Base-by-base conservation (phyloP, 2,888 invertebrate genomes). In the Agrotis segetum region DNA sequence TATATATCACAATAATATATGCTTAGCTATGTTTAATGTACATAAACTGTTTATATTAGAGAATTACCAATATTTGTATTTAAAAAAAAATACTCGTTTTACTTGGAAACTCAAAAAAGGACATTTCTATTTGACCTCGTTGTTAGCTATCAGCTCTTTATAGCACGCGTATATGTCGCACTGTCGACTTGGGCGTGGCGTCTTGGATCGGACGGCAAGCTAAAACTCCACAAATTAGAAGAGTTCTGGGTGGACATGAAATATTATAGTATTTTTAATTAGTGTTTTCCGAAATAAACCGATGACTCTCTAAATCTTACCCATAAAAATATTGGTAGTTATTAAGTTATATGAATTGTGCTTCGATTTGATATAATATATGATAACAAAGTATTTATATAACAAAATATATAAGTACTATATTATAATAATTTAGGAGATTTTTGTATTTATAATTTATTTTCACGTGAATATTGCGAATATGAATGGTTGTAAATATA, bases 401-500 rank as follows among this genome's bases (percentile, higher is more conserved):
- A 47, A 65, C 21, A 34, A 53, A 19, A 62, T 52, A 52, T 34
- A 47, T n/a, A n/a, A n/a, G 24, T 29, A 58, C 19, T 47, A 44
- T 49, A 46, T 52, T 65, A 44, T 56, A 50, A 44, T 52, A 56
- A 56, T 63, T 58, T 72, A 77, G 47, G 59, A 71, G 11, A 13
- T 67, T 55, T 24, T 50, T 67, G 50, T 75, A 75, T 46, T 46
- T 17, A 61, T 71, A 56, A 17, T 63, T 70, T 47, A 56, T 67
- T 67, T 67, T 71, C n/a, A 62, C 67, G 17, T 53, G 69, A 46
- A 69, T 79, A 73, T 74, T 77, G 65, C 87, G 83, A 88, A 86
- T 86, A 83, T 87, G 85, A 88, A 86, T 88, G 82, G 75, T 83
- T 87, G 83, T 75, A 74, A 69, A 59, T 71, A 60, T 60, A 67